A percentile compares a stretch with the other conserved stretches of the same genome.
Evolutionary conservation across 1,140 invertebrate genomes (phyloP).

Genomic region (Kradibia gibbosae): DNA sequence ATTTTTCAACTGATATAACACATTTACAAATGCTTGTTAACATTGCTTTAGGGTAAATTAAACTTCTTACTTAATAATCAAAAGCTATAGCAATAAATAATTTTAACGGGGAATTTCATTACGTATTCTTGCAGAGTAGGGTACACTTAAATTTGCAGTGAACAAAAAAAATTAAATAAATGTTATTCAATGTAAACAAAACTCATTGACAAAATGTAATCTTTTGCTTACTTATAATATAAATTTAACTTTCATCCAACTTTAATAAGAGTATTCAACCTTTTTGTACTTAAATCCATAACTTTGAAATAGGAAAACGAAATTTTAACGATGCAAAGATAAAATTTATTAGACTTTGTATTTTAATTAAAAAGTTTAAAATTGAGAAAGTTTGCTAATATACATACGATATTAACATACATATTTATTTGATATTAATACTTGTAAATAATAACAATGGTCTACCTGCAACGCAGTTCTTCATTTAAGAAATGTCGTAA

Average conservation of each 20-base stretch:
- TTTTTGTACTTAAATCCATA: conserved; percentile 3
- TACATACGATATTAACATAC: neutral
- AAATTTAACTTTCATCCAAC: neutral
- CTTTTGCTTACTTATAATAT: neutral
- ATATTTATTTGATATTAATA: neutral
- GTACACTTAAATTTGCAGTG: too few species aligned
- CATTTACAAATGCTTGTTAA: too few species aligned
- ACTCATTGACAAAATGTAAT: neutral
- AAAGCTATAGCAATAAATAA: too few species aligned
- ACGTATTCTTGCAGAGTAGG: too few species aligned
- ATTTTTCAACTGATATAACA: too few species aligned
- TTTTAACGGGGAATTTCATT: too few species aligned
- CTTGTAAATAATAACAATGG: neutral
- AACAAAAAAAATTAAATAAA: neutral
- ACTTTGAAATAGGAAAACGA: conserved; percentile 1
- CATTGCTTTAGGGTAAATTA: too few species aligned
- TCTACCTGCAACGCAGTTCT: too few species aligned
- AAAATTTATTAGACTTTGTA: neutral
- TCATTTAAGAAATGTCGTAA: too few species aligned
- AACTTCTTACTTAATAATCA: too few species aligned
- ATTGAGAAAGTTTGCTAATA: neutral
- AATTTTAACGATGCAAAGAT: neutral
- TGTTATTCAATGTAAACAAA: neutral
- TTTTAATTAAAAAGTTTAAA: conserved; percentile 22
- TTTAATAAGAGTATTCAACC: conserved; percentile 1